Conservation (phyloP, 1,140 invertebrate genomes). For the Drosophila littoralis region DNA sequence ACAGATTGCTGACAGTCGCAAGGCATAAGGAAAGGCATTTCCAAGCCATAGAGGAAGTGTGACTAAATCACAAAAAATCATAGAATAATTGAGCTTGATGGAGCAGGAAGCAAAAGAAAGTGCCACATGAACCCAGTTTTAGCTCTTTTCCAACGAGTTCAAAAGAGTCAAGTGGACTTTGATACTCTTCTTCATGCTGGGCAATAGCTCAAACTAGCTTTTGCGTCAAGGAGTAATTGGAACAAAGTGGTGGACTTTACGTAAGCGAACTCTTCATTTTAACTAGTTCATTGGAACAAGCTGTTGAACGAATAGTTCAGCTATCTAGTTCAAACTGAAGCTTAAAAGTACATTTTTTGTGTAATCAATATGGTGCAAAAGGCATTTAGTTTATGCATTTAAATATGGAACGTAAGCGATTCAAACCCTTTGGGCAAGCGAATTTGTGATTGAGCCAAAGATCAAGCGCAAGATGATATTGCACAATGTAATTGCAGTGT, state of each 20-base stretch:
- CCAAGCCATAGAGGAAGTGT: conserved; percentile 14
- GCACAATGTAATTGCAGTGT: conserved; percentile 12
- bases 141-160: neutral
- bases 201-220: neutral
- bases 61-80: conserved; percentile 11
- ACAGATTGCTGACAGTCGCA: conserved; percentile 17
- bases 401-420: too few relatives aligned
- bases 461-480: neutral
- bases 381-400: too few relatives aligned
- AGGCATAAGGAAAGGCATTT: neutral
- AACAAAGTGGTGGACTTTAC: too few relatives aligned
- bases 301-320: too few relatives aligned
- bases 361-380: too few relatives aligned
- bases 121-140: neutral
- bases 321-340: too few relatives aligned
- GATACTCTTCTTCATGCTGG: neutral
- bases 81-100: conserved; percentile 23
- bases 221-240: too few relatives aligned
- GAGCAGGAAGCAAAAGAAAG: conserved; percentile 14
- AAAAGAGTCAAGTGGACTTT: neutral
- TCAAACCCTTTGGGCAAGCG: neutral
- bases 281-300: neutral
- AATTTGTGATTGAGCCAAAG: neutral
- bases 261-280: neutral
- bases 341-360: too few relatives aligned